Conservation (phyloP, 2,113 vertebrate genomes). For the Sphyrna mokarran region DNA sequence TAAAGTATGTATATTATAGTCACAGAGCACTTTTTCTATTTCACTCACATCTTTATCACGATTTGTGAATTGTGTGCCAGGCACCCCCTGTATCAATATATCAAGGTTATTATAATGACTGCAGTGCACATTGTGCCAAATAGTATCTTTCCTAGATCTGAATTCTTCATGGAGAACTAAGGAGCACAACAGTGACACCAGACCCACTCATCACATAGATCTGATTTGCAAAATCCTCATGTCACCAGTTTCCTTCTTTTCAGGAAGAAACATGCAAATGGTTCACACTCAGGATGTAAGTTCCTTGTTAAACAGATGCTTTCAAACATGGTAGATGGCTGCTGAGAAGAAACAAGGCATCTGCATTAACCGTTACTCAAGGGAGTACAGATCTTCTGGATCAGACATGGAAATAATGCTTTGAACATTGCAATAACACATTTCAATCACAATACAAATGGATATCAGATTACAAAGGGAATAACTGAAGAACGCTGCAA, state of each 20-base stretch:
- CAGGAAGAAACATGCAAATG: neutral
- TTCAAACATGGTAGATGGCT: neutral
- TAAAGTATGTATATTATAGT: neutral
- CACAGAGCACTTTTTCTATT: neutral
- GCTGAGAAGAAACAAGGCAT: neutral
- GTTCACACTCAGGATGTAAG: neutral
- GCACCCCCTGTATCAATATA: neutral
- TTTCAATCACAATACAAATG: neutral
- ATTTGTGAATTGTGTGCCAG: neutral
- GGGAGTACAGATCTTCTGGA: neutral
- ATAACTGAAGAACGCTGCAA: neutral
- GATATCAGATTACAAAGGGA: neutral
- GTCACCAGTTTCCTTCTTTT: neutral
- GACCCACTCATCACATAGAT: neutral
- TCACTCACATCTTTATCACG: conserved; percentile 7
- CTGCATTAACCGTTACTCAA: neutral
- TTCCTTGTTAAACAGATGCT: neutral
- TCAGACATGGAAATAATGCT: neutral
- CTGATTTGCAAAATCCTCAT: neutral
- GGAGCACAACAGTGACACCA: neutral
- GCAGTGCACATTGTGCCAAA: neutral
- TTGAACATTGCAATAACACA: neutral
- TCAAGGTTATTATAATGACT: neutral
- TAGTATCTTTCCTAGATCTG: neutral
- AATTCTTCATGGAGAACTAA: neutral